A percentile compares a stretch with the other conserved stretches of the same genome.
phyloP scores from a whole-genome alignment of 2,888 invertebrate species.

The Axea sp. region DNA sequence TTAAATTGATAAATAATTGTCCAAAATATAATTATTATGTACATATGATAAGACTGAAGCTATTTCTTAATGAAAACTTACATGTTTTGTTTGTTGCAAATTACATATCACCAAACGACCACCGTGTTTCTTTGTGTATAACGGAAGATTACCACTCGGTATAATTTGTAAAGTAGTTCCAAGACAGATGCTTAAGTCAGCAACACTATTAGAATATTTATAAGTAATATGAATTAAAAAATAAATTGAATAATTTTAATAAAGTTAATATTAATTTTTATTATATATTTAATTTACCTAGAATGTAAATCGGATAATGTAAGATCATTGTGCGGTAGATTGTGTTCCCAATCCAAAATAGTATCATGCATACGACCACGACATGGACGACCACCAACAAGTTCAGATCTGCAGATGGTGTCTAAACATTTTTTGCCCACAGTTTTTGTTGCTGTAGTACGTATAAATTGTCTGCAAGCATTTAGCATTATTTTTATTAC shows the following conservation, averaged over 20 bases:
- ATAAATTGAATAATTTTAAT: too few relatives aligned
- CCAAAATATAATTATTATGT: too few relatives aligned
- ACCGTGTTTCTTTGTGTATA: constrained; percentile 90
- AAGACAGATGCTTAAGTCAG: constrained; percentile 95
- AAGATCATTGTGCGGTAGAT: constrained; percentile 92
- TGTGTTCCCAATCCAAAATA: constrained; percentile 98
- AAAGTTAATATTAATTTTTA: not conserved
- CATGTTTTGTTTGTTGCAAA: constrained; percentile 98
- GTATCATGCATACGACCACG: constrained; percentile 94
- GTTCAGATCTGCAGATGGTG: constrained; percentile 84
- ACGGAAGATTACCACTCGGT: constrained; percentile 96
- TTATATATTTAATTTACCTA: constrained; percentile 81
- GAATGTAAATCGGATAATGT: constrained; percentile 92
- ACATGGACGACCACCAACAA: constrained; percentile 85
- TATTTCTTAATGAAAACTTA: constrained; percentile 79
- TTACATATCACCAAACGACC: constrained; percentile 96
- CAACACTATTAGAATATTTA: constrained; percentile 82
- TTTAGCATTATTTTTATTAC: too few relatives aligned
- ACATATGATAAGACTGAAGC: too few relatives aligned
- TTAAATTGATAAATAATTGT: too few relatives aligned
- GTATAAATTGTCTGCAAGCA: constrained; percentile 87
- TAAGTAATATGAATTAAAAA: constrained; percentile 1
- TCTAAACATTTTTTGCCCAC: constrained; percentile 88
- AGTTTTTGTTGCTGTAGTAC: constrained; percentile 87
- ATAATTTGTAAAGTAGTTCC: constrained; percentile 99